Percentiles rank a stretch among this genome's conserved stretches.
Conservation (phyloP, 2,113 vertebrate genomes). For the Ramphastos sulfuratus region DNA sequence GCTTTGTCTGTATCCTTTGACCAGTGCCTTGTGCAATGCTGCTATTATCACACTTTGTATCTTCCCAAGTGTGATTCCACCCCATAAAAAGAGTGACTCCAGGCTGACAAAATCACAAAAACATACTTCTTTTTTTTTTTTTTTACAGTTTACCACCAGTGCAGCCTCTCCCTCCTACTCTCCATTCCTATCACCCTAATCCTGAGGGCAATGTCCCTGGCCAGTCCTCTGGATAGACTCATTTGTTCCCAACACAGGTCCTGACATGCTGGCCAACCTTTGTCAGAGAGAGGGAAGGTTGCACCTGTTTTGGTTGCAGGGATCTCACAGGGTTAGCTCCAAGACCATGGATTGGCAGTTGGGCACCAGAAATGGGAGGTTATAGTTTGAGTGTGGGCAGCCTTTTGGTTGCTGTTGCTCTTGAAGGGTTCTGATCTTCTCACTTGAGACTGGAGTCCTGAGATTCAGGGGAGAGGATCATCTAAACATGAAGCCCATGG, state of each 20-base stretch:
- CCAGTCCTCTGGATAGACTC: not conserved
- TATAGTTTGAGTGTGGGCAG: not conserved
- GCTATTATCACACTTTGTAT: not conserved
- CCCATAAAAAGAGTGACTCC: conserved; percentile 2
- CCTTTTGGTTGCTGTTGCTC: not conserved
- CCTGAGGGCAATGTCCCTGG: not conserved
- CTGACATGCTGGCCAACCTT: not conserved
- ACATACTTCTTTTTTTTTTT: not conserved
- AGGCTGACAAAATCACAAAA: not conserved
- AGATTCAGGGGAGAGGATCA: not conserved
- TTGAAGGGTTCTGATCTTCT: not conserved
- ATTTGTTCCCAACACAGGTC: not conserved
- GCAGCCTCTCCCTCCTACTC: not conserved
- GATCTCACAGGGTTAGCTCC: not conserved
- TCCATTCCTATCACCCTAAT: not conserved
- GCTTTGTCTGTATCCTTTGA: not conserved
- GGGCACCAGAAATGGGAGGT: not conserved
- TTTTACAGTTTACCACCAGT: not conserved
- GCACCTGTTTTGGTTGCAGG: not conserved
- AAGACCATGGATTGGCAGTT: not conserved
- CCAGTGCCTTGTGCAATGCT: not conserved
- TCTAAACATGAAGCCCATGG: not conserved
- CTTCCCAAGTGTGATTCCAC: conserved; percentile 34
- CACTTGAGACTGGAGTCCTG: not conserved
- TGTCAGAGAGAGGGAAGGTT: not conserved